Base-by-base conservation (phyloP, 92 coral and sea anemone species). In the Palythoa grandis region DNA sequence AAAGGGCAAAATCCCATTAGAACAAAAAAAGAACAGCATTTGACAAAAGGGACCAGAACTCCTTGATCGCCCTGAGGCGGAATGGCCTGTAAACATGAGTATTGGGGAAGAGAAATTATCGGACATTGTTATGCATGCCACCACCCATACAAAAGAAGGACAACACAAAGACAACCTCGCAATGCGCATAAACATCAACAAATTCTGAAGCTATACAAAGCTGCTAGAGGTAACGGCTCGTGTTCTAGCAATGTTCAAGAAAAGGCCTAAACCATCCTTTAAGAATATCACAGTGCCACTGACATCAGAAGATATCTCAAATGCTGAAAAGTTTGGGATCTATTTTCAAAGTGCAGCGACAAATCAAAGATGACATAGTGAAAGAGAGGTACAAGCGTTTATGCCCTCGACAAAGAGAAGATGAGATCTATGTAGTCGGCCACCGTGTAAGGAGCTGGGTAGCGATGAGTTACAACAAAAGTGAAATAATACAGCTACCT, bases 181-280 rank as follows among this genome's bases (percentile, higher is more conserved):
- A 22, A 20, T 25, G 20, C 61, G 87, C 20, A 90, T 87, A 16
- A 87, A 87, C 66, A 80, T 87, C 19, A 52, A 58, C 8, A 78
- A 72, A 73, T 90, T 71, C 76, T 87, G 91, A 25, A 47, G 83
- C 58, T 88, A 91, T 76, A 52, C 48, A 12, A 77, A 80, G 23
- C 74, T 88, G 71, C 76, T 88, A 12, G 82, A 83, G 72, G 90
- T 92, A 17, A 91, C 93, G 8, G 93, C 96, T 13, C 75, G 93
- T 29, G 54, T 90, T 25, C 79, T 92, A 29, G 86, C 88, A 3
- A 69, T 89, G 72, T 85, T 77, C 60, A 38, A 86, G 19, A 72
- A 83, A 82, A 56, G 25, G 35, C 89, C 90, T 12, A 88, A 83
- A 74, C 82, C 84, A 61, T 72, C 88, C 50, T 70, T 92, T n/a